A percentile compares a stretch with the other conserved stretches of the same genome.
These are phyloP conservation scores for Zaprionus vittiger DNA, from an alignment of 1,140 invertebrate species.

Conservation along the genomic window DNA sequence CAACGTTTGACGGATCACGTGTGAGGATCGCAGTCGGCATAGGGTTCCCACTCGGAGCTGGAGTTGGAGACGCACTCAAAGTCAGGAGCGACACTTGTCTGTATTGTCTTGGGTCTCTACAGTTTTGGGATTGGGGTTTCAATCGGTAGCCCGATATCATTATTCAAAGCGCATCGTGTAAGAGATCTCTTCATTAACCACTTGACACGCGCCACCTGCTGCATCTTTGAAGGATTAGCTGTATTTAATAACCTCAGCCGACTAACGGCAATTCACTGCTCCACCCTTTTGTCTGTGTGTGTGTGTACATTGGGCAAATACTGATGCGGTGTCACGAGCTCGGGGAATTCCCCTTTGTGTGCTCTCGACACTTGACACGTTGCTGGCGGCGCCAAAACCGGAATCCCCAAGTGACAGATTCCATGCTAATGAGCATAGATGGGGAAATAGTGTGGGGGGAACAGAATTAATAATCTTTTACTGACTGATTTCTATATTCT, in stretches of 20 bases:
- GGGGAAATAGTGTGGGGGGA: background rate
- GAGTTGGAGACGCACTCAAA: conserved; percentile 27
- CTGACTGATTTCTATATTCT: no score
- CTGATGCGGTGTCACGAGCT: background rate
- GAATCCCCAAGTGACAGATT: background rate
- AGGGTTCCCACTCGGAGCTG: conserved; percentile 21
- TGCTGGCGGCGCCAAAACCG: conserved; percentile 1
- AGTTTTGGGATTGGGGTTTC: conserved; percentile 14
- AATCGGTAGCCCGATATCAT: conserved; percentile 52
- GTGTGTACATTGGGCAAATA: conserved; percentile 41
- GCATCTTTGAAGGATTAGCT: conserved; percentile 64
- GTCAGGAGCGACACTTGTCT: conserved; percentile 52
- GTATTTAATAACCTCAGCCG: conserved; percentile 60
- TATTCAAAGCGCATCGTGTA: conserved; percentile 55
- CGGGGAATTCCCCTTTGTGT: conserved; percentile 31
- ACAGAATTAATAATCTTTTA: no score
- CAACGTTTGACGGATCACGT: conserved; percentile 68
- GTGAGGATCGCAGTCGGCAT: conserved; percentile 61
- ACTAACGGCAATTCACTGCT: conserved; percentile 29
- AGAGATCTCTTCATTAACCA: conserved; percentile 37
- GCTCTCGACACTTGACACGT: conserved; percentile 18
- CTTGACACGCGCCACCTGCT: conserved; percentile 48
- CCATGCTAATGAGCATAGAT: conserved; percentile 15
- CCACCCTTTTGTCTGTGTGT: background rate
- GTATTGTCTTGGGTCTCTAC: conserved; percentile 36